Evolutionary conservation across 2,113 vertebrate genomes (phyloP).

Genomic region (Solenodon paradoxus): DNA sequence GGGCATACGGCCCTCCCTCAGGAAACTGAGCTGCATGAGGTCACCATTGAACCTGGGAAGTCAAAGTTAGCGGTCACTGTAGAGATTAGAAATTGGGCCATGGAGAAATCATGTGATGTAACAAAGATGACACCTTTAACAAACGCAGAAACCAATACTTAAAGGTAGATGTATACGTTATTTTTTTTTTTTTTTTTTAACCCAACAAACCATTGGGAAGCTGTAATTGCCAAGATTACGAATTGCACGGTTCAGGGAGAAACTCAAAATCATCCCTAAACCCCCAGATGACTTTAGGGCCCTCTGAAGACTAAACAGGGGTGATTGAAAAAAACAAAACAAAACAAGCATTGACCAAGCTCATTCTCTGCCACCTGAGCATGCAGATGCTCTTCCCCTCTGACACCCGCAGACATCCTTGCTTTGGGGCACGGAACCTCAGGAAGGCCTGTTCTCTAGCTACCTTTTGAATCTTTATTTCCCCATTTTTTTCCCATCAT

Average conservation of each 20-base stretch:
- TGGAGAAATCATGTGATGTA: background rate
- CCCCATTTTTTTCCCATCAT: background rate
- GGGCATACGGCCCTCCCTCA: background rate
- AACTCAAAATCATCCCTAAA: background rate
- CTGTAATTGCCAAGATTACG: too few relatives aligned
- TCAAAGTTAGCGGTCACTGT: background rate
- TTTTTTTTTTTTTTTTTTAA: background rate
- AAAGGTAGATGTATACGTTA: background rate
- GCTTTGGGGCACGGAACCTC: background rate
- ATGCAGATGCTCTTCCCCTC: background rate
- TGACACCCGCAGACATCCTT: background rate
- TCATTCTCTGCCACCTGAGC: background rate
- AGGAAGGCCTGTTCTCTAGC: background rate
- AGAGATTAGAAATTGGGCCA: background rate
- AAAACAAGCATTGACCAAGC: background rate
- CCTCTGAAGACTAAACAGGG: background rate
- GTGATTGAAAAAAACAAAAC: too few relatives aligned
- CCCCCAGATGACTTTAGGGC: background rate
- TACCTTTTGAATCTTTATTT: background rate
- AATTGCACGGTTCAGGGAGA: too few relatives aligned
- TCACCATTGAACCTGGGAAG: background rate
- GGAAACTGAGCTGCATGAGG: background rate
- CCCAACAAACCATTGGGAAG: background rate
- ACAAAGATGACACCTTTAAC: background rate
- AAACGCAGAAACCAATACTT: background rate